Evolutionary conservation across 2,888 invertebrate species (phyloP), one percentile per base, ranked within the genome.

Genomic region (Cordilura impudica): DNA sequence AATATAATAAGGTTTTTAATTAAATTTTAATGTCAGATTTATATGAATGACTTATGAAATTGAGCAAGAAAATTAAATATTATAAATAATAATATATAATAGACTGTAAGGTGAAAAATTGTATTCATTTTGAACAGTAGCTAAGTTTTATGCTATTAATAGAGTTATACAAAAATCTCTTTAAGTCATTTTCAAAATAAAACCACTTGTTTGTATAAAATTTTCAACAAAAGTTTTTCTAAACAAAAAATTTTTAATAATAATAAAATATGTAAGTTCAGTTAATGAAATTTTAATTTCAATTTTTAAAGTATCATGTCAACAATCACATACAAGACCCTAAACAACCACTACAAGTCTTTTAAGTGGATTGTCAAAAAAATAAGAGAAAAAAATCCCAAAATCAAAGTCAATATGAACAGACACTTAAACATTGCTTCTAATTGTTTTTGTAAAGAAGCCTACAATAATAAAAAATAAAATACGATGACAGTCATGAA

Each of bases 231-330:
- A 39, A 39, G 35, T 39, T 39, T 39, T 39, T n/a, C n/a, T n/a
- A 35, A 35, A 8, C 12, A 39, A n/a, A 1, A 39, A 39, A 39
- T 39, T 39, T n/a, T 4, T 39, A 39, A 39, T n/a, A 39, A 12
- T n/a, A 39, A n/a, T n/a, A 12, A n/a, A 35, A 4, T 8, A 12
- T 12, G 2, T 12, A 1, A 12, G 12, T 10, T 1, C 12, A 35
- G 5, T 39, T 31, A 12, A 39, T 39, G n/a, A 39, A n/a, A 39
- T 39, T 39, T 56, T 56, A 53, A 53, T 67, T 65, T 23, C 18
- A 49, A 49, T 29, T 31, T 43, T 51, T 43, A 60, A 74, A 74
- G 74, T 67, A 74, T 60, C 35, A 23, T 54, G 47, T 60, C 74
- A 61, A 67, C 51, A 61, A 61, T 29, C 16, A 18, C 56, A 54